A percentile compares a stretch with the other conserved stretches of the same genome.
These are phyloP conservation scores for Leucoraja ocellata DNA, from an alignment of 2,797 vertebrate genomes.

Conservation along the genomic window DNA sequence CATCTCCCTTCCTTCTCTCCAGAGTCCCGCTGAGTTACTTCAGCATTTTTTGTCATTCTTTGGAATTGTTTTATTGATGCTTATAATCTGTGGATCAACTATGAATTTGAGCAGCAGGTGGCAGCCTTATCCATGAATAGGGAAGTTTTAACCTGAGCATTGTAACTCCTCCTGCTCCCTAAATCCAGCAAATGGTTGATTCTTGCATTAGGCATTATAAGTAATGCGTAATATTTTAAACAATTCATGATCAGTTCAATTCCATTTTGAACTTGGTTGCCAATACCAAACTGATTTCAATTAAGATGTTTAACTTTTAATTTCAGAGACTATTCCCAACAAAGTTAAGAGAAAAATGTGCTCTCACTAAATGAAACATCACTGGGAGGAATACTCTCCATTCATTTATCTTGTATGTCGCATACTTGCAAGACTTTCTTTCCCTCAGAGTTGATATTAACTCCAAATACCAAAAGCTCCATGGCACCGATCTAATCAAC, in stretches of 20 bases:
- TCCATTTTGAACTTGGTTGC: background rate
- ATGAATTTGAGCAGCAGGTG: too few species aligned
- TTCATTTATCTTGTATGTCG: background rate
- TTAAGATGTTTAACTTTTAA: background rate
- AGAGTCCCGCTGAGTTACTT: too few species aligned
- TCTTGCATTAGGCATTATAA: background rate
- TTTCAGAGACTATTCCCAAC: background rate
- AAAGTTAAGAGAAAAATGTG: background rate
- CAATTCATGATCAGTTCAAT: background rate
- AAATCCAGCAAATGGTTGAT: background rate
- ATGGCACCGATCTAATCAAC: background rate
- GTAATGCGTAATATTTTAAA: too few species aligned
- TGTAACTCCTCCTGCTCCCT: background rate
- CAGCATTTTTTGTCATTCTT: too few species aligned
- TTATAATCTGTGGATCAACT: too few species aligned
- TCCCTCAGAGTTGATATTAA: background rate
- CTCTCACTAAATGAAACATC: background rate
- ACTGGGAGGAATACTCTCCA: background rate
- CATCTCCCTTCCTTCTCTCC: too few species aligned
- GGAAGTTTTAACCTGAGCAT: too few species aligned
- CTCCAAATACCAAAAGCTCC: background rate
- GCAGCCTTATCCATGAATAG: too few species aligned
- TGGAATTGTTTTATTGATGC: too few species aligned
- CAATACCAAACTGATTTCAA: background rate
- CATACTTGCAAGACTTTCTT: background rate